phyloP scores from a whole-genome alignment of 2,888 invertebrate species.

The Drosophila percnosoma region DNA sequence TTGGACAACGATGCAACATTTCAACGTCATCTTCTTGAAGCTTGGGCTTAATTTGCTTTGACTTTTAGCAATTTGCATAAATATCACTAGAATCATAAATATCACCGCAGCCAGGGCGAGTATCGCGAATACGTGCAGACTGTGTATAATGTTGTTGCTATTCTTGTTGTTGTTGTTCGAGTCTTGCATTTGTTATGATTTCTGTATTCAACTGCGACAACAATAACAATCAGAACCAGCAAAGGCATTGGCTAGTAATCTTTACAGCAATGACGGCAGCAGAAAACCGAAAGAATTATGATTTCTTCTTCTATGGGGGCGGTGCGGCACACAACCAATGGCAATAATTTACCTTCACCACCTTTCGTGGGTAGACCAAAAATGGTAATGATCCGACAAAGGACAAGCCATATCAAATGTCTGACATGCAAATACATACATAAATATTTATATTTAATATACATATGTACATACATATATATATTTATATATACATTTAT shows the following conservation, averaged over 20 bases:
- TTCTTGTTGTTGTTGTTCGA: conserved; percentile 19
- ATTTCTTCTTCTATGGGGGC: conserved; percentile 55
- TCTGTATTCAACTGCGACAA: conserved; percentile 56
- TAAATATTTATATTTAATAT: conserved; percentile 2
- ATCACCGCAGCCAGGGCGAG: conserved; percentile 21
- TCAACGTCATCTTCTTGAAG: conserved; percentile 73
- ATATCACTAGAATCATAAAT: conserved; percentile 65
- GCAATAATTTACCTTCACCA: conserved; percentile 45
- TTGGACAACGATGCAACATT: conserved; percentile 47
- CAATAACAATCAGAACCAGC: conserved; percentile 66
- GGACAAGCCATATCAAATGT: conserved; percentile 1
- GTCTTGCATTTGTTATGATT: conserved; percentile 65
- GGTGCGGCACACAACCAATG: conserved; percentile 31
- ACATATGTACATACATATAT: neutral
- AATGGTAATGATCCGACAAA: conserved; percentile 46
- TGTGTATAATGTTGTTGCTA: conserved; percentile 15
- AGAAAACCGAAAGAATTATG: conserved; percentile 58
- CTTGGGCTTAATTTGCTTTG: conserved; percentile 80
- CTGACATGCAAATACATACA: conserved; percentile 23
- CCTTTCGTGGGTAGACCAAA: conserved; percentile 21
- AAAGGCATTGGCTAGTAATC: conserved; percentile 28
- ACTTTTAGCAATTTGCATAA: conserved; percentile 81
- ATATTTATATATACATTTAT: neutral
- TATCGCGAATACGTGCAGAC: conserved; percentile 17
- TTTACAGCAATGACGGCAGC: conserved; percentile 50